Conservation (phyloP, 1,140 invertebrate species). For the Agrypnia vestita region DNA sequence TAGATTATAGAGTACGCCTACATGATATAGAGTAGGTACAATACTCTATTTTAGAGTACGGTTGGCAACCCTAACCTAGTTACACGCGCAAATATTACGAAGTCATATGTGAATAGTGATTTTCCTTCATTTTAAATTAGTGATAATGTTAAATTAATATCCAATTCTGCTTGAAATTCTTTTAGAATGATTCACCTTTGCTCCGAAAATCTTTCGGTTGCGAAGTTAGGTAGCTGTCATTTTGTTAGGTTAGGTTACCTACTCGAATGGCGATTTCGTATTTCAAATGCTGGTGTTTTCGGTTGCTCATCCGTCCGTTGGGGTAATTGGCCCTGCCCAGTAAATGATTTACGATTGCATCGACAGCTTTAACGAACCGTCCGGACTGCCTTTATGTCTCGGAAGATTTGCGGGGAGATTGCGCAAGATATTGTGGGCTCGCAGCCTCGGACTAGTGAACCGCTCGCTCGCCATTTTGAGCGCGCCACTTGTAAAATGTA, state of each 20-base stretch:
- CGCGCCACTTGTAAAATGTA: not conserved
- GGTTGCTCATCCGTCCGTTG: conserved; percentile 22
- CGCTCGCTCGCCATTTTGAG: conserved; percentile 10
- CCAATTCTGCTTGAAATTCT: too few species aligned
- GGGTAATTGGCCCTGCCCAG: conserved; percentile 29
- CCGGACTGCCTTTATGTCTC: not conserved
- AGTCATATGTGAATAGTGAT: too few species aligned
- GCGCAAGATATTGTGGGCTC: not conserved
- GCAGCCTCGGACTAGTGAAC: not conserved
- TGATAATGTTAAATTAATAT: too few species aligned
- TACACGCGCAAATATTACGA: too few species aligned
- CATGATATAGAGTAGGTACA: too few species aligned
- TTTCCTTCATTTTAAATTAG: too few species aligned
- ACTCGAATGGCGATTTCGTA: conserved; percentile 20
- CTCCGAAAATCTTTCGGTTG: too few species aligned
- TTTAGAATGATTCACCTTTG: too few species aligned
- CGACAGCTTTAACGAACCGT: conserved; percentile 37
- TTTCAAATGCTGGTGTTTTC: conserved; percentile 1
- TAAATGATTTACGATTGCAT: conserved; percentile 41
- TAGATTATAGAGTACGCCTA: too few species aligned
- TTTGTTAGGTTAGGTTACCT: not conserved
- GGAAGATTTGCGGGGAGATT: conserved; percentile 28
- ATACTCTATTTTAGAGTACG: too few species aligned
- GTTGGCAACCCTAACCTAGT: too few species aligned
- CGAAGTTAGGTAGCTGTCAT: too few species aligned